Evolutionary conservation across 2,113 vertebrate genomes (phyloP), one percentile per base, ranked within the genome.

Genomic region (Colaptes auratus): DNA sequence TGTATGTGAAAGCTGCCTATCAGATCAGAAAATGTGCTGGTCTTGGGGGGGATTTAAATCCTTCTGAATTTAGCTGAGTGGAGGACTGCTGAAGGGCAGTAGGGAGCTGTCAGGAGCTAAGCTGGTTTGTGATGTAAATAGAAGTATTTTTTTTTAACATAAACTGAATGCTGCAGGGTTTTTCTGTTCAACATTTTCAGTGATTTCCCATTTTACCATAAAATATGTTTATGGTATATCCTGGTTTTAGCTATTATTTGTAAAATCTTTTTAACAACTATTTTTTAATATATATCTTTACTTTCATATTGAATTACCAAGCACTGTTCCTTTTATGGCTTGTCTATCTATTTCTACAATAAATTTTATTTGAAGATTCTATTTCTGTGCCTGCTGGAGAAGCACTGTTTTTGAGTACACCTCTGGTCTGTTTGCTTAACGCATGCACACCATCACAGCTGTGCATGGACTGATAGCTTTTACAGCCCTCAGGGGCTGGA

Each of bases 321-420:
- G 59, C 94, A 91, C 67, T 95, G 81, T 90, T 96, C 74, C 75
- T 95, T 96, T 92, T 89, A 67, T 94, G 91, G 95, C 92, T 95
- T 94, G 91, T 94, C 96, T 96, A 85, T 88, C 86, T 89, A 67
- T 86, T 88, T 91, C 80, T 91, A 91, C 92, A 96, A 95, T 96
- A 95, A 97, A 94, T 95, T 96, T 86, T 69, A 4, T 94, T 96
- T 88, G 65, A 95, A 66, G 24, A 30, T 88, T 55, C n/a, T 69
- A 21, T 87, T 82, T 94, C 44, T 93, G 69, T 85, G 87, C 36
- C 30, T 76, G 93, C 70, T 96, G 78, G 60, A 94, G 73, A 61
- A 80, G 17, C 69, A 72, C 28, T 67, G 39, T 67, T 86, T 85
- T 83, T 59, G 77, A 92, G 48, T 15, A 28, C 70, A 81, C 30